Conservation (phyloP, 2,888 invertebrate species). For the Polydrusus pterygomalis region DNA sequence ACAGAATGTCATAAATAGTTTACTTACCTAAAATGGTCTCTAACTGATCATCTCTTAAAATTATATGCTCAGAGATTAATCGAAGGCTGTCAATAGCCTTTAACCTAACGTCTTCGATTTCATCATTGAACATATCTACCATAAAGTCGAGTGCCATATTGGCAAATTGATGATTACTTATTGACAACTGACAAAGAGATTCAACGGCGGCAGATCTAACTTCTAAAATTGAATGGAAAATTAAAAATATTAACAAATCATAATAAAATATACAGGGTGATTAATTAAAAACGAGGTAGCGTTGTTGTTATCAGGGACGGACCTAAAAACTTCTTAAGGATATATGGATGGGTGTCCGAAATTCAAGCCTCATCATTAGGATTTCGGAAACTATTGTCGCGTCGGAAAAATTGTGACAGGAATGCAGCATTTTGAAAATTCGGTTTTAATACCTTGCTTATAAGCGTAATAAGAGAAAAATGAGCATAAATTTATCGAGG, state of each 20-base stretch:
- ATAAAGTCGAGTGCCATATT: slow-evolving; percentile 94
- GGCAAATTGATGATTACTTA: slow-evolving; percentile 89
- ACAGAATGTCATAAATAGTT: not conserved
- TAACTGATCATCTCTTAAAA: slow-evolving; percentile 94
- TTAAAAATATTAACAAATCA: not conserved
- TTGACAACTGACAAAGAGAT: slow-evolving; percentile 91
- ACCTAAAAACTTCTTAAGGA: too few species aligned
- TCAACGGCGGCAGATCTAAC: slow-evolving; percentile 96
- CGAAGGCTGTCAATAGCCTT: slow-evolving; percentile 96
- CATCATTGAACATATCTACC: slow-evolving; percentile 99
- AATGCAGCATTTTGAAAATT: too few species aligned
- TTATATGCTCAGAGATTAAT: slow-evolving; percentile 90
- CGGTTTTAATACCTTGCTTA: too few species aligned
- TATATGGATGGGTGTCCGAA: too few species aligned
- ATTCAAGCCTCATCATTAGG: too few species aligned
- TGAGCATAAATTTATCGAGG: too few species aligned
- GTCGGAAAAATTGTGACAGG: too few species aligned
- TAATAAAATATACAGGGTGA: too few species aligned
- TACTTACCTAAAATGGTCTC: slow-evolving; percentile 86
- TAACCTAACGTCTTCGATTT: slow-evolving; percentile 96
- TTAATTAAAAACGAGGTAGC: too few species aligned
- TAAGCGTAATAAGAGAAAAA: too few species aligned
- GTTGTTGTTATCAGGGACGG: too few species aligned
- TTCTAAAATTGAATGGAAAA: slow-evolving; percentile 74
- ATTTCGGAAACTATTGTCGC: too few species aligned